These are phyloP conservation scores for Coregonus clupeaformis DNA, from an alignment of 2,113 vertebrate species.

Conservation along the genomic window DNA sequence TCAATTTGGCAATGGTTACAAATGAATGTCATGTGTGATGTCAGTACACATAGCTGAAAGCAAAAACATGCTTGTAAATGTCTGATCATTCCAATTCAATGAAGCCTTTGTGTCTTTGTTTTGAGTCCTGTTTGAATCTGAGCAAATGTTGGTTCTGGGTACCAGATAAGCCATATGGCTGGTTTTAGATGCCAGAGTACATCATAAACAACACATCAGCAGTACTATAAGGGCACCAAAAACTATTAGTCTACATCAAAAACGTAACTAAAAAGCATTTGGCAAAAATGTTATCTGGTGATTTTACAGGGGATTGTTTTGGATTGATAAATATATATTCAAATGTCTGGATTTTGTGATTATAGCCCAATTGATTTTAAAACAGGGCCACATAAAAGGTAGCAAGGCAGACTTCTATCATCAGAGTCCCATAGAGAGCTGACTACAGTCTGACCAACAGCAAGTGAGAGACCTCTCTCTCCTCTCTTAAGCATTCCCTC, in stretches of 20 bases:
- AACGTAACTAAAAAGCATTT: slow-evolving; percentile 16
- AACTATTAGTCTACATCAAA: not conserved
- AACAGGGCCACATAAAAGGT: not conserved
- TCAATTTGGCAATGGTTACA: not conserved
- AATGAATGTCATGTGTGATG: not conserved
- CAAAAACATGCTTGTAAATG: slow-evolving; percentile 1
- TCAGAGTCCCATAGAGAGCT: not conserved
- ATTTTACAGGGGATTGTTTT: not conserved
- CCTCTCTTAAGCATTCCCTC: not conserved
- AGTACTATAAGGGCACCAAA: not conserved
- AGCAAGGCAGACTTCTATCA: not conserved
- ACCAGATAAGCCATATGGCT: slow-evolving; percentile 16
- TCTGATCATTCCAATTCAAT: not conserved
- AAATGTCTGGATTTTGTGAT: slow-evolving; percentile 4
- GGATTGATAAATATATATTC: not conserved
- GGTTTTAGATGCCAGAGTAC: slow-evolving; percentile 9
- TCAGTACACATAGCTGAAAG: not conserved
- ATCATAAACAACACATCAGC: not conserved
- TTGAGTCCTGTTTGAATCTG: not conserved
- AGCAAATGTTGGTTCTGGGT: not conserved
- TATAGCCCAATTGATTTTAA: not conserved
- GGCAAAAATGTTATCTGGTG: not conserved
- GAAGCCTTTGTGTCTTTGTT: not conserved
- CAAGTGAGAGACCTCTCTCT: not conserved
- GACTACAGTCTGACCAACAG: not conserved